Evolutionary conservation across 2,797 vertebrate species (phyloP).

Genomic region (Dryobates pubescens): DNA sequence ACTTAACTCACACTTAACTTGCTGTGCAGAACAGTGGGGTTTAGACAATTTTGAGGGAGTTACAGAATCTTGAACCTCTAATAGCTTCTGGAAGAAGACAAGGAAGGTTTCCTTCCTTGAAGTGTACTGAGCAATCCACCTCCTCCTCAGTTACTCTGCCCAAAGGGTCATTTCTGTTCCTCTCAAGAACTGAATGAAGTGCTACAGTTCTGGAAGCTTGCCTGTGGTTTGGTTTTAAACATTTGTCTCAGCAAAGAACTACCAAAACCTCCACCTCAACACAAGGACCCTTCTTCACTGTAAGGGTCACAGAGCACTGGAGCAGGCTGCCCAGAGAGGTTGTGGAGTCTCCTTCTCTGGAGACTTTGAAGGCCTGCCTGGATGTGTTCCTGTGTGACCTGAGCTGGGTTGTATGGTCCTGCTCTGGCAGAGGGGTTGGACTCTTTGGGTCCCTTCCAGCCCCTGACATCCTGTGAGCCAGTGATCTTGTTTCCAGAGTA

Average conservation of each 20-base stretch:
- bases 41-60: not conserved
- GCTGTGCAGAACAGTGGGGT: not conserved
- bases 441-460: too few relatives aligned
- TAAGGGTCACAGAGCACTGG: too few relatives aligned
- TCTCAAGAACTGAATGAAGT: not conserved
- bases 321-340: too few relatives aligned
- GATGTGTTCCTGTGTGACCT: too few relatives aligned
- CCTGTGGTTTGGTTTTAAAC: accelerated
- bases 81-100: not conserved
- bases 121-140: accelerated
- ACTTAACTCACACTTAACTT: not conserved
- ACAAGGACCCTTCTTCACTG: too few relatives aligned
- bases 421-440: too few relatives aligned
- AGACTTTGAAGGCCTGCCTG: too few relatives aligned
- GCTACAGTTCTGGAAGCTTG: not conserved
- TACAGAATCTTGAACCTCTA: not conserved
- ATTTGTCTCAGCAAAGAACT: not conserved
- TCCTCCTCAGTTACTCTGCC: not conserved
- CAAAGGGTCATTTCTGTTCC: not conserved
- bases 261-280: too few relatives aligned
- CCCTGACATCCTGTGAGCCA: too few relatives aligned
- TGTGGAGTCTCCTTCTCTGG: too few relatives aligned
- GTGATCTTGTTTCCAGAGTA: too few relatives aligned
- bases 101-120: not conserved
- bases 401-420: too few relatives aligned